Evolutionary conservation across 1,140 invertebrate genomes (phyloP).

Genomic region (Rhopalosiphum padi): DNA sequence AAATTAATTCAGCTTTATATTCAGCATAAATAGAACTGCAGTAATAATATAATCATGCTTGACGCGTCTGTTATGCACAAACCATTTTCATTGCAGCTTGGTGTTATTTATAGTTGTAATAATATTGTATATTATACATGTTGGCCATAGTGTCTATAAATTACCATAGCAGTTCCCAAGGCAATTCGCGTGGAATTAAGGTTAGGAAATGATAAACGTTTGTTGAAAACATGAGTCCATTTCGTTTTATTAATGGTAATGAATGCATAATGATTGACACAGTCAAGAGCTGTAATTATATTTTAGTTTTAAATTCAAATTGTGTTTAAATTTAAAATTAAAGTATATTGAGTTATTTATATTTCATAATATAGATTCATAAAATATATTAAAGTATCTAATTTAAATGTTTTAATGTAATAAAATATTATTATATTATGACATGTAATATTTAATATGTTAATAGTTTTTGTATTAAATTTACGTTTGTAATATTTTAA

Average conservation of each 20-base stretch:
- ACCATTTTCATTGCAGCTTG: background rate
- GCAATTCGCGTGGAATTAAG: background rate
- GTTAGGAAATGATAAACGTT: slow-evolving; percentile 31
- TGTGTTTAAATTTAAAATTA: background rate
- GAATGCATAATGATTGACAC: background rate
- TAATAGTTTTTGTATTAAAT: too few species aligned
- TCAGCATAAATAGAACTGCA: background rate
- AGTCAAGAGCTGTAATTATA: background rate
- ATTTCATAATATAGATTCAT: background rate
- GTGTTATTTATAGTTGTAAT: slow-evolving; percentile 33
- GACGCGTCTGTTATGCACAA: background rate
- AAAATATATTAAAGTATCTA: background rate
- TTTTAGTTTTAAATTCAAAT: background rate
- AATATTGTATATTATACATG: background rate
- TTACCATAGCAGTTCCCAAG: slow-evolving; percentile 30
- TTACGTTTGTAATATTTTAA: too few species aligned
- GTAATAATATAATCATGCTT: background rate
- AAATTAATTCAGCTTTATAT: background rate
- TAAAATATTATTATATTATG: background rate
- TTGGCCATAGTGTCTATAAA: background rate
- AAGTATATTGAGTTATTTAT: background rate
- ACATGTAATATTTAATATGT: too few species aligned
- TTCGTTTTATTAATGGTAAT: slow-evolving; percentile 5
- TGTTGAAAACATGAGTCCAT: background rate
- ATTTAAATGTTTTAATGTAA: background rate